phyloP scores from a whole-genome alignment of 2,113 vertebrate genomes.

The Nesoenas mayeri region DNA sequence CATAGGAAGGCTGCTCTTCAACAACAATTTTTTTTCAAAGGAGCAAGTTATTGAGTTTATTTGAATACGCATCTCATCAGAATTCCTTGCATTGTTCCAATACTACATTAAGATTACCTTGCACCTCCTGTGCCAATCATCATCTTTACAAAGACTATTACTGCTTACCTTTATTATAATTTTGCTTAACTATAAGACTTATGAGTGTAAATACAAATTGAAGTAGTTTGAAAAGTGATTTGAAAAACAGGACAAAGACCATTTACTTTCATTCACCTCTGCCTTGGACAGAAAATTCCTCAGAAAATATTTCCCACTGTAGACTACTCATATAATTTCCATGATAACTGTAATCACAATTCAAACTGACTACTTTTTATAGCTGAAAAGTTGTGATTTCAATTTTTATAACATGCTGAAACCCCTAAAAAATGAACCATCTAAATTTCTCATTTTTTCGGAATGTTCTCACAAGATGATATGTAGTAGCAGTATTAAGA shows the following conservation, averaged over 20 bases:
- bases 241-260: not conserved
- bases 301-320: not conserved
- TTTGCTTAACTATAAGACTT: not conserved
- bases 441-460: not conserved
- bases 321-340: not conserved
- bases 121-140: not conserved
- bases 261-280: not conserved
- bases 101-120: not conserved
- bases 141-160: not conserved
- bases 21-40: not conserved
- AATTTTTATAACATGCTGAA: not conserved
- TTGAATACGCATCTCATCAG: not conserved
- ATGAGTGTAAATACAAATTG: not conserved
- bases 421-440: not conserved
- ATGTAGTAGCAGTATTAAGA: not conserved
- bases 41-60: not conserved
- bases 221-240: not conserved
- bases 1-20: not conserved
- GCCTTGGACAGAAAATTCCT: not conserved
- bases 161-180: not conserved
- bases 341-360: accelerated
- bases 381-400: not conserved
- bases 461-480: not conserved
- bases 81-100: not conserved
- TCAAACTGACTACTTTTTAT: not conserved